Conservation (phyloP, 2,113 vertebrate species). For the Lates calcarifer region DNA sequence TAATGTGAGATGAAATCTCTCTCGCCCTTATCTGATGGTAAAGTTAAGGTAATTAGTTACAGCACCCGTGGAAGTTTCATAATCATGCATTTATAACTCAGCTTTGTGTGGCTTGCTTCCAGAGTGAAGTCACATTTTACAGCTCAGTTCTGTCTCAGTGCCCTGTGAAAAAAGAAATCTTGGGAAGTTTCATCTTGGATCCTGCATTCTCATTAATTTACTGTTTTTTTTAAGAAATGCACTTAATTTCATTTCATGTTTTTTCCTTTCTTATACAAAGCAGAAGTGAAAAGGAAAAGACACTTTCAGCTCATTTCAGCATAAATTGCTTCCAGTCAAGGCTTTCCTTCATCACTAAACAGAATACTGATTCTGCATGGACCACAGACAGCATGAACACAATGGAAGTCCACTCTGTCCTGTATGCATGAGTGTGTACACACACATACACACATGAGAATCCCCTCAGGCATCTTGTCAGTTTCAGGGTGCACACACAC, state of each 20-base stretch:
- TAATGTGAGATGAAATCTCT: conserved; percentile 46
- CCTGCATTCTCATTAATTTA: too few relatives aligned
- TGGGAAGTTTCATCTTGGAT: conserved; percentile 14
- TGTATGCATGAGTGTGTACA: conserved; percentile 9
- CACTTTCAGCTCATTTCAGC: background rate
- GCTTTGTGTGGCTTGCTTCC: conserved; percentile 15
- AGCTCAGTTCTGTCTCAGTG: conserved; percentile 20
- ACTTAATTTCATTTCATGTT: conserved; percentile 16
- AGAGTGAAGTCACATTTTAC: conserved; percentile 41
- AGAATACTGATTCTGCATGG: conserved; percentile 16
- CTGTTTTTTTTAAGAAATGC: conserved; percentile 23
- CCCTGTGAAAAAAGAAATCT: conserved; percentile 18
- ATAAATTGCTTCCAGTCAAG: conserved; percentile 4
- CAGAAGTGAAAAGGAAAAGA: background rate
- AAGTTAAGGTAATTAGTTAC: conserved; percentile 48
- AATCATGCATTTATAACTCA: conserved; percentile 31
- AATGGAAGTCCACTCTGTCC: conserved; percentile 10
- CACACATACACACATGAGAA: conserved; percentile 10
- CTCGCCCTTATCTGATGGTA: conserved; percentile 5
- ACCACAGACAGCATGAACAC: conserved; percentile 1
- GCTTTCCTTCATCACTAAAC: background rate
- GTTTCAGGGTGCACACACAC: conserved; percentile 63
- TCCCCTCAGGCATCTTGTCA: conserved; percentile 58
- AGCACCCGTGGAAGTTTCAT: conserved; percentile 14
- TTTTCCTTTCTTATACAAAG: background rate